Base-by-base conservation (phyloP, 2,113 vertebrate genomes). In the Brevimyrus niger region DNA sequence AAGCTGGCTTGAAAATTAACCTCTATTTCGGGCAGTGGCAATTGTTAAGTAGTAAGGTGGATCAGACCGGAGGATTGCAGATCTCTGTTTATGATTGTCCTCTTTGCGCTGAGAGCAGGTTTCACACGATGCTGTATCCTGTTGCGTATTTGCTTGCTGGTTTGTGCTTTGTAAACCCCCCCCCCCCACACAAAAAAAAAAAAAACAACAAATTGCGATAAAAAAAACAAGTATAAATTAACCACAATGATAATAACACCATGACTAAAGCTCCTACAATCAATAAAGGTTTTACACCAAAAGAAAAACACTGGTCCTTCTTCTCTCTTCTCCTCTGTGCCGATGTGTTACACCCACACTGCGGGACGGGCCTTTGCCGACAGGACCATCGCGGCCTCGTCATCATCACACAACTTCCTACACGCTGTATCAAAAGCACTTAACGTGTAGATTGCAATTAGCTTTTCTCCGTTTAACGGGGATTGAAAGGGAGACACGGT, bases 251-350 rank as follows among this genome's bases (percentile, higher is more conserved):
- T 23, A 48, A 48, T n/a, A 21, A 44, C 91, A 88, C 86, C 83
- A 65, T 31, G 1, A 4, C 21, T 65, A 3, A 7, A 86, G 87
- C 89, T 89, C 47, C 87, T 88, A 91, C 55, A 89, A 93, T 94
- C 91, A 95, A 95, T 95, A 94, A 48, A 91, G 92, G 93, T 94
- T 94, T 95, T 94, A 93, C 93, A 94, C 58, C 91, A 91, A 94
- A 91, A 90, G 91, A 90, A 83, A 47, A 82, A 17, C n/a, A 35
- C 0, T 19, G 3, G 3, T 6, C 86, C n/a, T 0, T 0, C 0
- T 27, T 88, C 27, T 38, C 17, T 76, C 88, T 51, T 4, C 53
- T 31, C 42, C 44, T 73, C 15, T 38, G 23, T 23, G 23, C 13
- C 1, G 21, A 38, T 7, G 35, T 3, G 11, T 21, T 4, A 9